Evolutionary conservation across 92 coral and sea anemone species (phyloP).

Genomic region (Epizoanthus fatuus): DNA sequence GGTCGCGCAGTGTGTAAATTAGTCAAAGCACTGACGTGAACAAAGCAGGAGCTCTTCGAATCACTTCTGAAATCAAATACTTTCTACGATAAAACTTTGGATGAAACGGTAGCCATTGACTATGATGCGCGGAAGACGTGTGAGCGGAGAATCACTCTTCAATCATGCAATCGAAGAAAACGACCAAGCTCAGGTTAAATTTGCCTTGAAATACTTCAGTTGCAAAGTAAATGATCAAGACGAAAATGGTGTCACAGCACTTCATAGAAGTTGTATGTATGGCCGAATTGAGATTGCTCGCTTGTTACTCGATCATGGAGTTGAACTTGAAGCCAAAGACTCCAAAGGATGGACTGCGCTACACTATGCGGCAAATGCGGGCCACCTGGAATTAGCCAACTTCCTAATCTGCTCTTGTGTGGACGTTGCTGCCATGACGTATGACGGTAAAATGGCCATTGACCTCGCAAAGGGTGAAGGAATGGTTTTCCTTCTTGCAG

Average conservation of each 20-base stretch:
- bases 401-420: slow-evolving; percentile 80
- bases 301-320: slow-evolving; percentile 83
- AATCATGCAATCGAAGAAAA: slow-evolving; percentile 85
- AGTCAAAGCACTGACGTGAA: background rate
- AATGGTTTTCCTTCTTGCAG: slow-evolving; percentile 86
- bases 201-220: slow-evolving; percentile 77
- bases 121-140: slow-evolving; percentile 40
- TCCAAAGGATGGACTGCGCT: slow-evolving; percentile 89
- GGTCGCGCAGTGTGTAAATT: slow-evolving; percentile 11
- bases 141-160: slow-evolving; percentile 61
- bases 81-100: background rate
- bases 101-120: background rate
- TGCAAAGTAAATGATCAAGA: slow-evolving; percentile 84
- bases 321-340: slow-evolving; percentile 81
- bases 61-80: slow-evolving; percentile 13
- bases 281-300: slow-evolving; percentile 82
- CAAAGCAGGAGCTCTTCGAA: background rate
- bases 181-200: slow-evolving; percentile 82
- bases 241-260: slow-evolving; percentile 80
- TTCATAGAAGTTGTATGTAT: slow-evolving; percentile 84
- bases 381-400: slow-evolving; percentile 77
- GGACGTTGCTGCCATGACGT: slow-evolving; percentile 72
- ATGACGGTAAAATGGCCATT: slow-evolving; percentile 85
- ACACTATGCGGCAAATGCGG: slow-evolving; percentile 86
- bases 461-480: slow-evolving; percentile 93